phyloP scores from a whole-genome alignment of 1,140 invertebrate genomes.

The Metopolophium dirhodum region DNA sequence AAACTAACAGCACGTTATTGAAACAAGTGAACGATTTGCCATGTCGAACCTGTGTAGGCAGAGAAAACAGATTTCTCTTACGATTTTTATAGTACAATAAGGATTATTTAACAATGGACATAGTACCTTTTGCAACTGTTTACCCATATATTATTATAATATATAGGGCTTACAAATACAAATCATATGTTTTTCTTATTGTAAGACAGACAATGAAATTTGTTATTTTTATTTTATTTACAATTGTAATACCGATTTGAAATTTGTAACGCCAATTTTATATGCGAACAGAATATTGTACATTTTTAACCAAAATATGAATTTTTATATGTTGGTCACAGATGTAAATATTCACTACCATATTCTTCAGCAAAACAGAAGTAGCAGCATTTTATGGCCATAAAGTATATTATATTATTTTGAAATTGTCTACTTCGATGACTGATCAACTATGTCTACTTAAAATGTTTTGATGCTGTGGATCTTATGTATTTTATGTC shows the following conservation, averaged over 20 bases:
- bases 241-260: neutral
- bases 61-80: too few species aligned
- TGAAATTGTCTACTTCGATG: neutral
- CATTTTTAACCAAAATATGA: neutral
- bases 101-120: neutral
- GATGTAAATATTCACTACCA: neutral
- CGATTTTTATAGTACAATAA: neutral
- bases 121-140: neutral
- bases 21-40: too few species aligned
- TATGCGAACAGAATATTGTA: neutral
- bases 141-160: neutral
- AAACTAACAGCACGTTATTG: too few species aligned
- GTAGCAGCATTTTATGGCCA: neutral
- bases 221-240: neutral
- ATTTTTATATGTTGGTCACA: conserved; percentile 16
- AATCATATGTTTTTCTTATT: neutral
- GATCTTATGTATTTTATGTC: neutral
- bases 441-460: neutral
- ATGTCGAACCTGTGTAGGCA: too few species aligned
- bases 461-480: neutral
- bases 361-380: neutral
- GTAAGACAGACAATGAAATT: neutral
- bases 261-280: neutral
- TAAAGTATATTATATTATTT: neutral
- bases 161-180: neutral